Base-by-base conservation (phyloP, 2,113 vertebrate species). In the Neogale vison region DNA sequence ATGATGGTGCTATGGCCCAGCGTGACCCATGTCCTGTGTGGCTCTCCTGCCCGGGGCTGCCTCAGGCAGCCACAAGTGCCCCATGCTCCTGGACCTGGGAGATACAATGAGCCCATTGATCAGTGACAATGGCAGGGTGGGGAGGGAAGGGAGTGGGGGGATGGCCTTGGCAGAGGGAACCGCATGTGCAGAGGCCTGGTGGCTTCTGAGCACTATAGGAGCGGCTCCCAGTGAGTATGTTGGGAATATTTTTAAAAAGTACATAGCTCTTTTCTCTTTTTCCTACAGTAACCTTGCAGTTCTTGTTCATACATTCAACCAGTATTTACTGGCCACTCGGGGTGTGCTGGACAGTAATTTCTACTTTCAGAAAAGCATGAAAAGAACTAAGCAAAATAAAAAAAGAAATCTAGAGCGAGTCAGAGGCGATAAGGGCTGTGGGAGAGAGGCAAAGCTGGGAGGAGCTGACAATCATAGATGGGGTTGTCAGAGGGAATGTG, bases 1-100 rank as follows among this genome's bases (percentile, higher is more conserved):
- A 7, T 0, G 0, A 11, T 7, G 23, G 26, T 11, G 9, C 4
- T 4, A 15, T 11, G 36, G 81, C 29, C 63, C 18, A 7, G 50
- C 4, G 0, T 0, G 14, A 47, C 74, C 34, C 12, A 6, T 12
- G 42, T 47, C 57, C 50, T 12, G 6, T 4, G 20, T 39, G 31
- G 55, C 6, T 90, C 24, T 55, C 26, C 23, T 17, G 80, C n/a
- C 42, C 15, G 34, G 26, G 42, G 45, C 24, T 12, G 7, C 55
- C n/a, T 45, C 6, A 20, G 61, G 50, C 65, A 67, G 92, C 82
- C 67, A 59, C 63, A 15, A 10, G 9, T 31, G 42, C 71, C 47
- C 2, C 0, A 0, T 50, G 23, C 23, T 34, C 61, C 14, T 81
- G 83, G 55, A 18, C 24, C 39, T 52, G 14, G 26, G 36, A 29